phyloP scores from a whole-genome alignment of 2,113 vertebrate species.

The Brevimyrus niger region DNA sequence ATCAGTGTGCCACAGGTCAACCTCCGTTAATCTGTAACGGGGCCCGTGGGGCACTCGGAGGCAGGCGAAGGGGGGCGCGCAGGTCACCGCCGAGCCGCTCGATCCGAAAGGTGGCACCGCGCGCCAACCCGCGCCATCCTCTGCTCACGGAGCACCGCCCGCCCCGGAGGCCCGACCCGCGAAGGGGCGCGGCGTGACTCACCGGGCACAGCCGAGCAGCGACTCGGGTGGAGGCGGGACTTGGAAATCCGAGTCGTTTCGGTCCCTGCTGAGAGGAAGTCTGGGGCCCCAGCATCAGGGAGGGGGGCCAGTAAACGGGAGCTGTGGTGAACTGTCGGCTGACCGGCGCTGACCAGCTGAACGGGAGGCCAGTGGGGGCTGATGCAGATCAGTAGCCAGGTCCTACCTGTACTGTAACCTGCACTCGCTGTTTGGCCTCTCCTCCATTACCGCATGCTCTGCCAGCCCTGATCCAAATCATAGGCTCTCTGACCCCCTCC shows the following conservation, averaged over 20 bases:
- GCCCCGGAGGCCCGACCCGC: background rate
- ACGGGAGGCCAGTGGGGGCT: background rate
- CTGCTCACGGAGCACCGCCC: background rate
- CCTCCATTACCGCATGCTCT: background rate
- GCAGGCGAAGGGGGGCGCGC: background rate
- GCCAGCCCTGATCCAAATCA: background rate
- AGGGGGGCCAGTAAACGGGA: background rate
- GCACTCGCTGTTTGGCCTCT: background rate
- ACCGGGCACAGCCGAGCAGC: background rate
- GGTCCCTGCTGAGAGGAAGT: background rate
- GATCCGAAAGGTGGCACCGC: background rate
- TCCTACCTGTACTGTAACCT: background rate
- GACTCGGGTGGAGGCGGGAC: background rate
- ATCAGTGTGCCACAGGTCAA: background rate
- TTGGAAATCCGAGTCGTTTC: background rate
- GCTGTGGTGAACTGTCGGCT: background rate
- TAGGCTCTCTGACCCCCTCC: background rate
- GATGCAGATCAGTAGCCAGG: background rate
- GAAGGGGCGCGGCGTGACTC: background rate
- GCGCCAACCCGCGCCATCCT: background rate
- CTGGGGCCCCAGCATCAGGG: background rate
- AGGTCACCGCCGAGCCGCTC: background rate
- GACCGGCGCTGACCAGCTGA: background rate
- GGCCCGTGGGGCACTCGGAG: background rate
- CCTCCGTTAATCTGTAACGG: slow-evolving; percentile 14